Conservation (phyloP, 2,113 vertebrate species). For the Thymallus thymallus region DNA sequence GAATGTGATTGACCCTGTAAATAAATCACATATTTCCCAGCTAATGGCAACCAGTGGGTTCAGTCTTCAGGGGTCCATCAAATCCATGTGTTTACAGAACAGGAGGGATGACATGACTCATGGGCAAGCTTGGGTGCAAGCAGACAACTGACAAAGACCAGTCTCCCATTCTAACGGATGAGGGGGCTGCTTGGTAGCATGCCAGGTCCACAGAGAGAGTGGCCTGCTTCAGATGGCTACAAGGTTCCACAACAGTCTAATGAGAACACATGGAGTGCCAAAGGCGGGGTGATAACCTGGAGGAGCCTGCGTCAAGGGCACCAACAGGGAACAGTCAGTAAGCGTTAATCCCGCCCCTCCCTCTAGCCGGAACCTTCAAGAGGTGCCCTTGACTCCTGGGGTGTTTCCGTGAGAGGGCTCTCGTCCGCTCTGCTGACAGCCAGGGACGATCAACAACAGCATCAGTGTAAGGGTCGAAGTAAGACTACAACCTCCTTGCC, state of each 20-base stretch:
- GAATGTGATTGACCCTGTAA: too few relatives aligned
- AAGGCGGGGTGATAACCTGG: neutral
- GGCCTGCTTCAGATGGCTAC: neutral
- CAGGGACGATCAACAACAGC: neutral
- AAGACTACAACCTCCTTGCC: slow-evolving; percentile 9
- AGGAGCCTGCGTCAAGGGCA: neutral
- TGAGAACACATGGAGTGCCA: neutral
- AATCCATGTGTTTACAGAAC: slow-evolving; percentile 31
- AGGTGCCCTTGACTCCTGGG: slow-evolving; percentile 25
- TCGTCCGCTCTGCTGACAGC: neutral
- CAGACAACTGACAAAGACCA: slow-evolving; percentile 43
- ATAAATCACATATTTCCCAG: too few relatives aligned
- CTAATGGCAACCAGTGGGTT: too few relatives aligned
- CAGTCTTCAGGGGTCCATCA: slow-evolving; percentile 31
- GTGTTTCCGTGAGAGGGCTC: slow-evolving; percentile 8
- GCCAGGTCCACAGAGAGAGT: too few relatives aligned
- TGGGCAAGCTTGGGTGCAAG: slow-evolving; percentile 16
- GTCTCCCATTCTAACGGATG: slow-evolving; percentile 6
- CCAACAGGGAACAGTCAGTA: neutral
- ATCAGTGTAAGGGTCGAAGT: slow-evolving; percentile 17
- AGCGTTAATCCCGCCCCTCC: neutral
- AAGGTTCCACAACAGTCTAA: neutral
- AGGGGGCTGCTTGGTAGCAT: too few relatives aligned
- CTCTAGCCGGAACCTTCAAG: neutral
- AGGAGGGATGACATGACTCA: slow-evolving; percentile 35